Conservation (phyloP, 2,888 invertebrate species). For the Drosophila silvestris region DNA sequence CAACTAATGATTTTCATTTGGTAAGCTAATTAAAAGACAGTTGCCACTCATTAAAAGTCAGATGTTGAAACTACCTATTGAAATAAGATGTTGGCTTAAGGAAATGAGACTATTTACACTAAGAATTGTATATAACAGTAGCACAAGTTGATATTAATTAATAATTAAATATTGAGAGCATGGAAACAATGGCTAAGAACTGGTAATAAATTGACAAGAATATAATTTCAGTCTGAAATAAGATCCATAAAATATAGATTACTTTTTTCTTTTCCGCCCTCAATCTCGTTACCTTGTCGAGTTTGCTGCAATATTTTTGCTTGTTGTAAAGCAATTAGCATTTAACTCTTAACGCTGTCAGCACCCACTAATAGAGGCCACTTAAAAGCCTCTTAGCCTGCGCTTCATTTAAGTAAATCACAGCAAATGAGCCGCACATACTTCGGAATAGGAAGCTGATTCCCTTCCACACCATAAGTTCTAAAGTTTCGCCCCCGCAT, state of each 20-base stretch:
- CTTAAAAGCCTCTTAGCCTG: conserved; percentile 68
- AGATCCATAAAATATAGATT: background rate
- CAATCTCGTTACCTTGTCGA: background rate
- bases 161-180: background rate
- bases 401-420: conserved; percentile 56
- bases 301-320: background rate
- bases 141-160: background rate
- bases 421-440: conserved; percentile 59
- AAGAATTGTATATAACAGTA: background rate
- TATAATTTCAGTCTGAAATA: background rate
- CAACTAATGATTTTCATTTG: conserved; percentile 45
- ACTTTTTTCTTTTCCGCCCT: too few species aligned
- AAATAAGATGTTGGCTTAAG: conserved; percentile 2
- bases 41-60: conserved; percentile 19
- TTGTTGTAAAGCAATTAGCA: conserved; percentile 34
- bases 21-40: conserved; percentile 42
- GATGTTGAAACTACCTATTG: conserved; percentile 9
- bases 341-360: conserved; percentile 33
- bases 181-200: background rate
- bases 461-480: conserved; percentile 9
- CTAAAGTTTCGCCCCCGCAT: conserved; percentile 55
- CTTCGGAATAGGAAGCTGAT: conserved; percentile 31
- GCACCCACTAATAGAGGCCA: conserved; percentile 48
- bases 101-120: background rate
- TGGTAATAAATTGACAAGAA: background rate